Conservation (phyloP, 2,797 vertebrate species). For the Trematomus bernacchii region DNA sequence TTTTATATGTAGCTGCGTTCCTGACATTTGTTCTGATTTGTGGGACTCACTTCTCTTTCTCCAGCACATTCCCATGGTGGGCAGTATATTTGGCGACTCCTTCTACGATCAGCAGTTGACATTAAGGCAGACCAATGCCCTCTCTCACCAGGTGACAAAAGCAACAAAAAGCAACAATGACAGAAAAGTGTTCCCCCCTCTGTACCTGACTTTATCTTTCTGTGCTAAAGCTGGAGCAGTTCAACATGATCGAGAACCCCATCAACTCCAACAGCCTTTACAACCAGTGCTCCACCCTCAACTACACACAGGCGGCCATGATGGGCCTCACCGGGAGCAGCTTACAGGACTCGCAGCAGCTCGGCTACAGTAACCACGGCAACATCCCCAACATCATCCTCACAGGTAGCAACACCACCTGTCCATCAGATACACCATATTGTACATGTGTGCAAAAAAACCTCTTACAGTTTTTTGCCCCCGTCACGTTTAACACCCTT, state of each 20-base stretch:
- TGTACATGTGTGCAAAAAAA: no score
- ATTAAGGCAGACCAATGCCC: constrained; percentile 95
- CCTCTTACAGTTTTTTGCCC: no score
- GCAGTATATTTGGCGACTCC: constrained; percentile 96
- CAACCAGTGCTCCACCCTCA: constrained; percentile 95
- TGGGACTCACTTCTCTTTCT: constrained; percentile 55
- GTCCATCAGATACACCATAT: background rate
- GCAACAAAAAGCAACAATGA: background rate
- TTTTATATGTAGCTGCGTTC: background rate
- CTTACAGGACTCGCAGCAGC: constrained; percentile 92
- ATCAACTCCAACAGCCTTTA: constrained; percentile 94
- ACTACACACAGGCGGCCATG: constrained; percentile 98
- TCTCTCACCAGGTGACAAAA: constrained; percentile 96
- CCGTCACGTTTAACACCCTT: no score
- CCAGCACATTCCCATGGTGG: constrained; percentile 95
- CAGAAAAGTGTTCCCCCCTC: background rate
- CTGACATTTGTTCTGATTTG: constrained; percentile 12
- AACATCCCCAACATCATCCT: constrained; percentile 99
- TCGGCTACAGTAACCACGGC: constrained; percentile 92
- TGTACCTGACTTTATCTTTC: background rate
- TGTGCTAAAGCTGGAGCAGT: constrained; percentile 92
- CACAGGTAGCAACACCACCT: constrained; percentile 86
- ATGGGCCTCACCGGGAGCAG: constrained; percentile 96
- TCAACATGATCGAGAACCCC: constrained; percentile 97
- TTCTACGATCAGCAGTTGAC: constrained; percentile 99